Evolutionary conservation across 2,113 vertebrate genomes (phyloP), one percentile per base, ranked within the genome.

Genomic region (Etheostoma cragini): DNA sequence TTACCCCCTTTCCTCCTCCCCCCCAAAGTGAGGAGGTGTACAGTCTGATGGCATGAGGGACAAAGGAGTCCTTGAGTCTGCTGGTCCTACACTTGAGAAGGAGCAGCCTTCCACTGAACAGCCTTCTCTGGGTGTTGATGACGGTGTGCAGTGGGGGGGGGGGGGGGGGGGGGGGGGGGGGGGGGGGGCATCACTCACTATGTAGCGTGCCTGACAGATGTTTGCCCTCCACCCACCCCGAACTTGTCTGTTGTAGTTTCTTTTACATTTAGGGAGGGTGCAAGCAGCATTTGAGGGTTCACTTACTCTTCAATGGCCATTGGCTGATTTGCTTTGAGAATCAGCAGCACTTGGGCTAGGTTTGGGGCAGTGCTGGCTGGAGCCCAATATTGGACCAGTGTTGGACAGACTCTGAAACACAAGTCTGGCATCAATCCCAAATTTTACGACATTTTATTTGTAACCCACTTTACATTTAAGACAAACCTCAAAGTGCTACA

Each of bases 391-490:
- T 52, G 76, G 33, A 67, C 42, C 13, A 67, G 14, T 60, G 17
- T 33, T 74, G 61, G n/a, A 64, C 11, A 54, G 50, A 67, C 42
- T 45, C 15, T 50, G n/a, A 42, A 42, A 52, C 6, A 60, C 15
- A 26, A n/a, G n/a, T 70, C 16, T 78, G 47, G 22, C 57, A 52
- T 52, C 47, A 62, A 33, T 71, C 66, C 35, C 66, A 70, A 30
- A 30, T 30, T 2, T 2, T 30, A 30, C 1, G 1, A 30, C 26
- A 30, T 30, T 30, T 3, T 30, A 30, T 30, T 30, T 30, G 30
- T 3, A 30, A 30, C 4, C 2, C 30, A 30, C 30, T 30, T 30
- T 30, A 30, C 2, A 30, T 30, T 30, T 4, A 30, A 30, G 30
- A 30, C 30, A 30, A 30, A 30, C 30, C 30, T 30, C 26, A 30